Evolutionary conservation across 2,797 vertebrate genomes (phyloP).

Genomic region (Salmo trutta): DNA sequence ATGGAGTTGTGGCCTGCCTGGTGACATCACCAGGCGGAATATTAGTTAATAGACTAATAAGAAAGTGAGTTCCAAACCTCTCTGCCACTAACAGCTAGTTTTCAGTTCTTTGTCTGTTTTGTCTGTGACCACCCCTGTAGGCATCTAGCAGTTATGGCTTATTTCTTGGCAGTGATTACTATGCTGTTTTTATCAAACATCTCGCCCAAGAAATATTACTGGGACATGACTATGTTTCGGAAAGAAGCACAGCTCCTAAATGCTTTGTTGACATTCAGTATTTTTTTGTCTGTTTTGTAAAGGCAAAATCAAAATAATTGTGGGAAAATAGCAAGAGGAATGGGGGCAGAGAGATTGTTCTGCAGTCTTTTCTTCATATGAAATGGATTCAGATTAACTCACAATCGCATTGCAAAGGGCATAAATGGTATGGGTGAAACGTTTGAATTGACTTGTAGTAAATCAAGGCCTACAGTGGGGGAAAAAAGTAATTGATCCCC

Average conservation of each 20-base stretch:
- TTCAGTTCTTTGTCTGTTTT: too few relatives aligned
- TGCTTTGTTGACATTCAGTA: constrained; percentile 12
- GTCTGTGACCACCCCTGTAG: neutral
- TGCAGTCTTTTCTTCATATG: neutral
- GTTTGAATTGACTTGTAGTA: neutral
- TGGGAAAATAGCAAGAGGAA: neutral
- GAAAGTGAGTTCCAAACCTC: too few relatives aligned
- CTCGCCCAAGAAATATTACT: constrained; percentile 34
- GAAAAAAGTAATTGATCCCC: too few relatives aligned
- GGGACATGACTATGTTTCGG: constrained; percentile 63
- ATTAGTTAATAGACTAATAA: too few relatives aligned
- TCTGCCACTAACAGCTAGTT: too few relatives aligned
- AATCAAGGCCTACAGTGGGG: neutral
- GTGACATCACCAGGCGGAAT: too few relatives aligned
- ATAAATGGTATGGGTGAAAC: neutral
- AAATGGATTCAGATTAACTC: neutral
- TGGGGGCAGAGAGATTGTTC: neutral
- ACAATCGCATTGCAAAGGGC: neutral
- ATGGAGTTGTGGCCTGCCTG: too few relatives aligned
- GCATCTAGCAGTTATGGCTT: constrained; percentile 19
- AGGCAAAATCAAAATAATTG: constrained; percentile 1
- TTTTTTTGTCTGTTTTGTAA: constrained; percentile 11
- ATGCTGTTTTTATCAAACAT: constrained; percentile 43
- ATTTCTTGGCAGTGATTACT: constrained; percentile 33
- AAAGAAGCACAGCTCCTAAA: constrained; percentile 29